Base-by-base conservation (phyloP, 2,888 invertebrate species). In the Oscheius sp. region DNA sequence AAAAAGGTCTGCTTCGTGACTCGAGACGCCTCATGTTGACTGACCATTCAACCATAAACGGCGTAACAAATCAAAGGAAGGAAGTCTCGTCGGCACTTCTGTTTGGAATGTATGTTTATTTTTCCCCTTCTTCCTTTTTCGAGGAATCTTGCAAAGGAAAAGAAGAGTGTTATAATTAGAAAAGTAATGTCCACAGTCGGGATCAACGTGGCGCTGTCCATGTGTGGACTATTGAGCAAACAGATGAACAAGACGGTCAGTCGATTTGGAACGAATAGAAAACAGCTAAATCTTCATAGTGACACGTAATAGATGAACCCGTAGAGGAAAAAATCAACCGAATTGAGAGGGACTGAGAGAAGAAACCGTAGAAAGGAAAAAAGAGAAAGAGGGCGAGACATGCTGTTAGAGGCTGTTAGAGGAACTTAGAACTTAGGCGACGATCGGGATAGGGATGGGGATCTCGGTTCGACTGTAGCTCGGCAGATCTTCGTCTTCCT, bases 1-100 rank as follows among this genome's bases (percentile, higher is more conserved):
- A 59, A 59, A 59, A 59, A 59, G 44, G 44, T 45, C 59, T 59
- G 59, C 44, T 59, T 59, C 59, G 59, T 59, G 59, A 59, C 59
- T 59, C 41, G 59, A 38, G 44, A 14, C 33, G 54, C 8, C 44
- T 12, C 30, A 24, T 59, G 59, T 59, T 59, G 59, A 59, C 59
- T 41, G 44, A 28, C 41, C 41, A 30, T 38, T n/a, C 44, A 44
- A 41, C 41, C 44, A 59, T 59, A 44, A 44, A 59, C n/a, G 59
- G 17, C 17, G 14, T 33, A 24, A 24, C 20, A 5, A 32, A 12
- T 9, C n/a, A 47, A 33, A 22, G 17, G 54, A 30, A 17, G 17
- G 17, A 47, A 20, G 47, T 47, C 36, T 32, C 36, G 54, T n/a
- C 33, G 24, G 33, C 8, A n/a, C 51, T 51, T 26, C 54, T 32